Conservation (phyloP, 1,140 invertebrate species). For the fruit fly (Drosophila melanogaster) region DNA sequence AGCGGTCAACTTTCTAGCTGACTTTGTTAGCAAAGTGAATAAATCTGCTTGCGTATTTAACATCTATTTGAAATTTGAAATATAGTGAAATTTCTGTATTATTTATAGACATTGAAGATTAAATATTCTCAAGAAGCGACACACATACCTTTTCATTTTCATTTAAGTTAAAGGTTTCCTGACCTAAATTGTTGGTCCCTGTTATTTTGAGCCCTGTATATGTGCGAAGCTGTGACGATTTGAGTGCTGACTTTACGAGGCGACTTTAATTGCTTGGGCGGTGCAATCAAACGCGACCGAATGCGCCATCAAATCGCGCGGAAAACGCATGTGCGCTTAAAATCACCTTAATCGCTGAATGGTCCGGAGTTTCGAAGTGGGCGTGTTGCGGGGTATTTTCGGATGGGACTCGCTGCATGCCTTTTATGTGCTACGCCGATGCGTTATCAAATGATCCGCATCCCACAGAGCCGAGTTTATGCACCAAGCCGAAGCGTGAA, state of each 20-base stretch:
- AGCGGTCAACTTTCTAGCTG: neutral
- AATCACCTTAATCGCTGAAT: slow-evolving; percentile 60
- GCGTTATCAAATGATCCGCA: slow-evolving; percentile 65
- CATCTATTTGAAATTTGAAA: too few species aligned
- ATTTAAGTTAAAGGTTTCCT: too few species aligned
- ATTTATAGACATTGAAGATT: too few species aligned
- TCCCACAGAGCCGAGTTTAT: slow-evolving; percentile 28
- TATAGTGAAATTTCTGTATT: too few species aligned
- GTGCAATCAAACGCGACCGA: slow-evolving; percentile 70
- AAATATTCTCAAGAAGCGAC: too few species aligned
- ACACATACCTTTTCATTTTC: too few species aligned
- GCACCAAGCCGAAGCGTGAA: neutral
- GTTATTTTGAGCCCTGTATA: neutral
- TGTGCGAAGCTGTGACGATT: slow-evolving; percentile 19
- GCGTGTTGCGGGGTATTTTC: neutral
- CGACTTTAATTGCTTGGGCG: slow-evolving; percentile 70
- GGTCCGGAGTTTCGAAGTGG: neutral
- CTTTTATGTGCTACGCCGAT: slow-evolving; percentile 65
- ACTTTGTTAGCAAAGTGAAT: too few species aligned
- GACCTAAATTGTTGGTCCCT: too few species aligned
- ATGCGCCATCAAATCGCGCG: slow-evolving; percentile 75
- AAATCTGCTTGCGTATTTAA: too few species aligned
- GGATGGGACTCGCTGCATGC: slow-evolving; percentile 16
- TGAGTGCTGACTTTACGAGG: slow-evolving; percentile 51
- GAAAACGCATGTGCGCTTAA: slow-evolving; percentile 60